phyloP scores from a whole-genome alignment of 2,888 invertebrate genomes.

The Chrysolina oricalcia region DNA sequence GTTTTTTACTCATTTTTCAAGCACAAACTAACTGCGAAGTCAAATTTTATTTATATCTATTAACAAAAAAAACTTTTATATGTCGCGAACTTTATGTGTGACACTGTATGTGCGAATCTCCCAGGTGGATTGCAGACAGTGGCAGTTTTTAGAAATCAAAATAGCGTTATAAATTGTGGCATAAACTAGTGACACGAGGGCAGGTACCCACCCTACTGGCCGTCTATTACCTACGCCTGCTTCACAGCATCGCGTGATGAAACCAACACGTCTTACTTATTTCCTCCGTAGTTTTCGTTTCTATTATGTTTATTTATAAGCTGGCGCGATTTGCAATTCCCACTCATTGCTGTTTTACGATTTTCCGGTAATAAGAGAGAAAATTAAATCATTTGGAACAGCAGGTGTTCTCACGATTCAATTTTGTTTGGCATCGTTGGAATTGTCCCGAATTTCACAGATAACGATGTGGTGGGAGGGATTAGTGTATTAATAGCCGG shows the following conservation, averaged over 20 bases:
- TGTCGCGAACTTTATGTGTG: too few species aligned
- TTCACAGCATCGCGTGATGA: conserved; percentile 16
- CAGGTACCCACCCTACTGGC: neutral
- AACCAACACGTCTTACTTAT: conserved; percentile 31
- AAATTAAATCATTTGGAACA: conserved; percentile 43
- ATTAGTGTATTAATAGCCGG: neutral
- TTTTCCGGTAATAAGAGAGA: conserved; percentile 38
- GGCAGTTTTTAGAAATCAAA: too few species aligned
- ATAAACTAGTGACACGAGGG: too few species aligned
- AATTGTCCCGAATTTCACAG: conserved; percentile 13
- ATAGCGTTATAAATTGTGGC: too few species aligned
- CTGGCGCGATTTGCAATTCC: conserved; percentile 32
- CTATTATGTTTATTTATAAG: conserved; percentile 43
- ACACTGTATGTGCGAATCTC: too few species aligned
- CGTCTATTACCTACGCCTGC: neutral
- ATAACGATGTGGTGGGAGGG: conserved; percentile 12
- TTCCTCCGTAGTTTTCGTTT: conserved; percentile 34
- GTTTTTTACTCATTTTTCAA: too few species aligned
- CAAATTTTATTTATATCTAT: too few species aligned
- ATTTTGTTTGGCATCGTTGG: conserved; percentile 7
- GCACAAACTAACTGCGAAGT: too few species aligned
- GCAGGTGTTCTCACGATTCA: conserved; percentile 33
- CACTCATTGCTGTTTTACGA: conserved; percentile 38
- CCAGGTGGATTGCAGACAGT: too few species aligned
- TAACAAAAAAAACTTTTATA: too few species aligned